Base-by-base conservation (phyloP, 2,113 vertebrate species). In the Python bivittatus region DNA sequence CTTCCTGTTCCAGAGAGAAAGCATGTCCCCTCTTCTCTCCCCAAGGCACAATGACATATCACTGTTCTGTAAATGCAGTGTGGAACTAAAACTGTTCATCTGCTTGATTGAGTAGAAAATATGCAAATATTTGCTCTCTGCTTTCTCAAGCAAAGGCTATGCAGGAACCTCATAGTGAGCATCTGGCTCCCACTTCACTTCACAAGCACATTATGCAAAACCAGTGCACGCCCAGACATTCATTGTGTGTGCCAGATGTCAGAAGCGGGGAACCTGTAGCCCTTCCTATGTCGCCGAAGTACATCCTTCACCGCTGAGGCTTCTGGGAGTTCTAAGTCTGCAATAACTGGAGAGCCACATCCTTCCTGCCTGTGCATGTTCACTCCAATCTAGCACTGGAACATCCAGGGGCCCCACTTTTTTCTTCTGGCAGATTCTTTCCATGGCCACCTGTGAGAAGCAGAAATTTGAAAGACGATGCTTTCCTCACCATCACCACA, bases 101-200 rank as follows among this genome's bases (percentile, higher is more conserved):
- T 90, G 96, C 95, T 97, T 8, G 42, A 94, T 94, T 1, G n/a
- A 95, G 92, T 96, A 94, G 96, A 95, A 96, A 96, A 96, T 85
- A 95, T 94, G 97, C 96, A 97, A 97, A 97, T 97, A 98, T 98
- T 98, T 97, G 96, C 94, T 93, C 90, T 97, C 68, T 90, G 93
- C 92, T 6, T 91, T 96, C 93, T 95, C 95, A 94, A 93, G 95
- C 95, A 94, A 94, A 95, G 94, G 91, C 94, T 94, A 27, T 72
- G 95, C 95, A 95, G 96, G 90, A 91, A 72, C 92, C 91, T 79
- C 3, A 6, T 88, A 84, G 33, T 60, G 1, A 0, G 1, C 94
- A 84, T 93, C 86, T 54, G 0, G 89, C 92, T 94, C 42, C 0
- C 92, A 91, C 90, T 38, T 83, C 93, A 89, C 38, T 38, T 52